Evolutionary conservation across 2,113 vertebrate genomes (phyloP), one percentile per base, ranked within the genome.

Genomic region (Xyliphius kryptos): DNA sequence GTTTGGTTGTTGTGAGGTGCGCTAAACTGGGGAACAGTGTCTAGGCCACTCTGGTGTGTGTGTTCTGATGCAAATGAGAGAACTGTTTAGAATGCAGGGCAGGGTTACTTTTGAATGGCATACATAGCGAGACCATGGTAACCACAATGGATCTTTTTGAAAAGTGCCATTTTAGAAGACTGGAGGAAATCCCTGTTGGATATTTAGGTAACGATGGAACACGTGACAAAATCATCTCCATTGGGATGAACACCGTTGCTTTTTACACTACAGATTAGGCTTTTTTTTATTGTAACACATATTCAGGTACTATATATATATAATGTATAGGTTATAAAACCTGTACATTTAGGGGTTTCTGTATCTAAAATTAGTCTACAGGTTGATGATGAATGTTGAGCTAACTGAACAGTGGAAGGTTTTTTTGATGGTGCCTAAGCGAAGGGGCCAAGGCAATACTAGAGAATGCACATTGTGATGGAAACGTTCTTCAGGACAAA

Each of bases 21-120:
- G 58, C 49, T 60, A 51, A 36, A 20, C 21, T 51, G 48, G 66
- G 63, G 71, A 60, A 46, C 53, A 11, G 48, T 61, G 50, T 40
- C 54, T 46, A 73, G 74, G 74, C 75, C 76, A 77, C 74, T 73
- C 78, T 63, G 75, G 73, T 79, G 73, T 78, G 83, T 74, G 83
- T 88, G n/a, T n/a, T 84, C 79, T 88, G 85, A 88, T 89, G 85
- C 83, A 87, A 89, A 89, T 91, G 76, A 84, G 85, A 83, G n/a
- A 69, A 56, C 71, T 80, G 79, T 75, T 72, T 57, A 70, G 75
- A 67, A 67, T 79, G 75, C 74, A 65, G 56, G 72, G 77, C 68
- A 73, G 56, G 69, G 85, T 78, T 81, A 68, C 54, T 82, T 79
- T 86, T 87, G 82, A 85, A 79, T 78, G 77, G 80, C 84, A 69